phyloP scores from a whole-genome alignment of 2,113 vertebrate genomes.

The Ariopsis seemanni region DNA sequence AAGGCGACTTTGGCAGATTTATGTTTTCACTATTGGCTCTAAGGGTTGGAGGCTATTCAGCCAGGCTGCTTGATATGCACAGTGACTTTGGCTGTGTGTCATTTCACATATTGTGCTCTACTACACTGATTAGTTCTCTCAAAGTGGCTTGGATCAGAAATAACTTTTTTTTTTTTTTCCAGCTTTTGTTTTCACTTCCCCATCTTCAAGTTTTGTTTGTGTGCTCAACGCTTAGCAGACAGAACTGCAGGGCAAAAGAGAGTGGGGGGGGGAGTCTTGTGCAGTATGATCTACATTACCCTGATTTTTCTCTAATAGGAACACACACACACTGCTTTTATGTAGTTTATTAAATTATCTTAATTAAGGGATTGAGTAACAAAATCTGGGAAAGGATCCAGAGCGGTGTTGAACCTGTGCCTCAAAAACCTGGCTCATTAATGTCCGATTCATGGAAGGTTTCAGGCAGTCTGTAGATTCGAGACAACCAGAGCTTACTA shows the following conservation, averaged over 20 bases:
- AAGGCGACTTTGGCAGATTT: constrained; percentile 34
- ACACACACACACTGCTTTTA: constrained; percentile 15
- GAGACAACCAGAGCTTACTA: not conserved
- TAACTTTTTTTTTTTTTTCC: constrained; percentile 18
- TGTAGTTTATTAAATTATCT: constrained; percentile 45
- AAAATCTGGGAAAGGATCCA: constrained; percentile 48
- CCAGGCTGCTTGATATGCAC: constrained; percentile 34
- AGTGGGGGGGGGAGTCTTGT: not conserved
- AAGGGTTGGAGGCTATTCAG: constrained; percentile 28
- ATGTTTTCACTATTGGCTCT: constrained; percentile 30
- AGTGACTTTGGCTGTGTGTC: constrained; percentile 39
- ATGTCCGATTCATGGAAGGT: constrained; percentile 14
- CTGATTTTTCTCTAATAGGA: constrained; percentile 24
- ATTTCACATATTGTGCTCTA: constrained; percentile 36
- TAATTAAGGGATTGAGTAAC: constrained; percentile 40
- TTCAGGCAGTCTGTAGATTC: not conserved
- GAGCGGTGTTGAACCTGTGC: constrained; percentile 35
- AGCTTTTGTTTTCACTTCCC: constrained; percentile 45
- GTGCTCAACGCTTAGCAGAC: not conserved
- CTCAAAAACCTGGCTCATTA: constrained; percentile 15
- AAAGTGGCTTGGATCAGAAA: constrained; percentile 52
- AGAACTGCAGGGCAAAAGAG: constrained; percentile 11
- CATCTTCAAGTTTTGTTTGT: constrained; percentile 37
- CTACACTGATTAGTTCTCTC: constrained; percentile 58
- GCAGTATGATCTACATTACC: not conserved